Evolutionary conservation across 2,888 invertebrate species (phyloP), one percentile per base, ranked within the genome.

Genomic region (Erebia epiphron): DNA sequence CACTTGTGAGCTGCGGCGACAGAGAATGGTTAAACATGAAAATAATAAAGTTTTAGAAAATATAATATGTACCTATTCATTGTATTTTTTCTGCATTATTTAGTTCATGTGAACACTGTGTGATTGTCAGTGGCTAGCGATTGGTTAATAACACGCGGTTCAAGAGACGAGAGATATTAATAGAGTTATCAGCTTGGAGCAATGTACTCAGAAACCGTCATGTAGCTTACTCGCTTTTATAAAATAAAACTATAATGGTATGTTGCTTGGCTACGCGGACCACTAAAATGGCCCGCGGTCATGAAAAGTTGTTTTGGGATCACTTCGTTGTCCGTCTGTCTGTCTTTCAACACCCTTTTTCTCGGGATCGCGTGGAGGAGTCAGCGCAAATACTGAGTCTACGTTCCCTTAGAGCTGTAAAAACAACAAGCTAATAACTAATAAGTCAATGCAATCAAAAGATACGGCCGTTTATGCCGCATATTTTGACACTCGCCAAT

Each of bases 181-280:
- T 89, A 91, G 88, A 88, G 81, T 91, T 91, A 91, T 91, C 91
- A 90, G 83, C 78, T 73, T 80, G 82, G 90, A 88, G 88, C 89
- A 90, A 87, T 83, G 89, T 78, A 90, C 91, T 86, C 81, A 70
- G 75, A 73, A 78, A 72, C 76, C 76, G 73, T 76, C 75, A 79
- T 76, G 62, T 49, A 49, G 21, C 21, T 49, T 18, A 13, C 49
- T 62, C 46, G 18, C 49, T 62, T 46, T 62, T 13, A 49, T 62
- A 49, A n/a, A n/a, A 43, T 62, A 62, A 26, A 57, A 62, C 21
- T 62, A n/a, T n/a, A n/a, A n/a, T n/a, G n/a, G n/a, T n/a, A n/a
- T n/a, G n/a, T n/a, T n/a, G 35, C 35, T 26, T 26, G 35, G 7
- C 35, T 35, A 7, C 7, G 35, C 35, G 35, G 35, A 26, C 26